Evolutionary conservation across 1,140 invertebrate genomes (phyloP).

Genomic region (Drosophila mojavensis): DNA sequence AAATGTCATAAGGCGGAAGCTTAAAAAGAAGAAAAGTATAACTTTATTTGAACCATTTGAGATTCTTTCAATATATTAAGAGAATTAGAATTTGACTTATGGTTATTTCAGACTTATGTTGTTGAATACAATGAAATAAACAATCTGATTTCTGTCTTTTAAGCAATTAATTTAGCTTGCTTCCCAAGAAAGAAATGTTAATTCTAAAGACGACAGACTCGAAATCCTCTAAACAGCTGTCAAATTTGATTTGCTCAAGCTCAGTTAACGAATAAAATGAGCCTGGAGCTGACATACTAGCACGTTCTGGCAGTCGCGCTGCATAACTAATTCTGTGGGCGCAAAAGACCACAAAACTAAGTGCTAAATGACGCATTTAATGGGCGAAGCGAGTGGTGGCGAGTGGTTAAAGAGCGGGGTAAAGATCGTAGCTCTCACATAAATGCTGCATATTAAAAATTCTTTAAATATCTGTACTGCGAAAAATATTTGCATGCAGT

Average conservation of each 20-base stretch:
- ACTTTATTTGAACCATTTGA: too few relatives aligned
- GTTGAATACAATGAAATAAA: too few relatives aligned
- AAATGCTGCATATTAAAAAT: conserved; percentile 81
- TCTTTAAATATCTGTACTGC: conserved; percentile 63
- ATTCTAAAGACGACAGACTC: not conserved
- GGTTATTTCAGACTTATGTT: too few relatives aligned
- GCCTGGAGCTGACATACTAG: not conserved
- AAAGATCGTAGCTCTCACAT: conserved; percentile 21
- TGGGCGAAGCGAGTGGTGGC: conserved; percentile 4
- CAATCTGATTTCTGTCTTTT: not conserved
- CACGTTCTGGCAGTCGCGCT: conserved; percentile 7
- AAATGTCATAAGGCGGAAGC: too few relatives aligned
- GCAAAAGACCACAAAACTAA: conserved; percentile 34
- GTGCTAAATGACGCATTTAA: conserved; percentile 51
- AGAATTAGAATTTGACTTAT: not conserved
- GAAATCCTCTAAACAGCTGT: not conserved
- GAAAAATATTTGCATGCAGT: conserved; percentile 74
- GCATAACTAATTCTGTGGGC: conserved; percentile 35
- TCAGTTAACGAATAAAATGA: not conserved
- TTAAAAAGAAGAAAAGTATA: too few relatives aligned
- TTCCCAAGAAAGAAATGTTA: too few relatives aligned
- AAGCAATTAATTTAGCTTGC: too few relatives aligned
- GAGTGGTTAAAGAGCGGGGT: not conserved
- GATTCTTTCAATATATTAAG: not conserved
- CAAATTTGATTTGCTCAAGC: conserved; percentile 11